phyloP scores from a whole-genome alignment of 1,140 invertebrate species.

The Stenopsyche tienmushanensis region DNA sequence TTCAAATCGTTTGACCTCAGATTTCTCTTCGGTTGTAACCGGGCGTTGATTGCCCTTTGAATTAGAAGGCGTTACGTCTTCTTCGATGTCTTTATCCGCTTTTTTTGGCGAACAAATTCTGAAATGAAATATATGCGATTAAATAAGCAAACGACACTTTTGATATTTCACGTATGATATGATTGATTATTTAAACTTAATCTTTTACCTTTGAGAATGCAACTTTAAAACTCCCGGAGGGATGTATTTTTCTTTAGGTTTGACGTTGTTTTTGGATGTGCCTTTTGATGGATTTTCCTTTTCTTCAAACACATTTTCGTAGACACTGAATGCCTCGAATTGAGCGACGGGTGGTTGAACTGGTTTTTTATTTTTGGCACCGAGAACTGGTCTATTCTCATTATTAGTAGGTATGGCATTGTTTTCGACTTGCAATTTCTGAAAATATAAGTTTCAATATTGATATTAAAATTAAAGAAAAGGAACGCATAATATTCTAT shows the following conservation, averaged over 20 bases:
- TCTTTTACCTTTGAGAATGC: slow-evolving; percentile 25
- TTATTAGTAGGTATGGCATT: too few relatives aligned
- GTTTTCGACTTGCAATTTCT: too few relatives aligned
- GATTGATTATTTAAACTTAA: neutral
- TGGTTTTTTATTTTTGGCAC: slow-evolving; percentile 18
- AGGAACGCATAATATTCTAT: too few relatives aligned
- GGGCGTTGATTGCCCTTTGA: slow-evolving; percentile 4
- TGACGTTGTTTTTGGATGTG: slow-evolving; percentile 44
- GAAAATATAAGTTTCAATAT: too few relatives aligned
- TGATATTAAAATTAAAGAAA: too few relatives aligned
- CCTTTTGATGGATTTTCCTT: slow-evolving; percentile 48
- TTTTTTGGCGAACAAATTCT: slow-evolving; percentile 50
- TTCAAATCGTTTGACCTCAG: slow-evolving; percentile 47
- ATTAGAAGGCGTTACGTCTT: neutral
- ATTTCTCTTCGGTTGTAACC: slow-evolving; percentile 42
- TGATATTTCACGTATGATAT: too few relatives aligned
- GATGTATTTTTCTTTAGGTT: slow-evolving; percentile 44
- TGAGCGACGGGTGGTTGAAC: slow-evolving; percentile 59
- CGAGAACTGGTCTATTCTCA: slow-evolving; percentile 24
- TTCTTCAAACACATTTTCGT: slow-evolving; percentile 64
- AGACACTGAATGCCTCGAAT: slow-evolving; percentile 71
- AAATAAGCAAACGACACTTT: neutral
- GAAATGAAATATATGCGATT: slow-evolving; percentile 5
- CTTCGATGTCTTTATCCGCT: slow-evolving; percentile 36
- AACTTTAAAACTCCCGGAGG: slow-evolving; percentile 26